Evolutionary conservation across 2,797 vertebrate species (phyloP), one percentile per base, ranked within the genome.

Genomic region (Coregonus suidteri): DNA sequence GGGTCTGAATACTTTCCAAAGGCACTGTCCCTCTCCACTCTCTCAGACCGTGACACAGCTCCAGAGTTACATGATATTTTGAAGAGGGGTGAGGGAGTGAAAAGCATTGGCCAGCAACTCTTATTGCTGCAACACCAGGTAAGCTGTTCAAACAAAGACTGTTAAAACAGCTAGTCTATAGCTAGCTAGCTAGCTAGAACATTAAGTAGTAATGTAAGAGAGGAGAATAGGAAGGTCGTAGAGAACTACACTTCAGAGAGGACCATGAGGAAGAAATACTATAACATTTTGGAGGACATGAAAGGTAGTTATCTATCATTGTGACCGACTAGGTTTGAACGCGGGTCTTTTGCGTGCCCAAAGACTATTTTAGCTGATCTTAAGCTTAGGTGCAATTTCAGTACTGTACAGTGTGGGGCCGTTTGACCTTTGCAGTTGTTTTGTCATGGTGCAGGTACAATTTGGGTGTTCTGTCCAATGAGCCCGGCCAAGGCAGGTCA

Each of bases 281-380:
- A 93, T 82, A 95, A 95, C 62, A 93, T 93, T 88, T 92, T 94
- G 84, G 93, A 95, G 79, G 87, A 94, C 75, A 93, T 95, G 93
- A 95, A 94, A 94, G 93, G 93, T 90, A 85, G 34, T 6, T 34
- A 35, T 51, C 53, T 1, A n/a, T 25, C 25, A 25, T 25, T 11
- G 73, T 73, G 0, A 77, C 3, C 11, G 20, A 64, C 25, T 25
- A 64, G 20, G 6, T 56, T 64, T 25, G 3, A 3, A 25, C 20
- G 20, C n/a, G 20, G n/a, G 20, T 64, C n/a, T 20, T 59, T 1
- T 47, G 11, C 41, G 7, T 64, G 59, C 59, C 59, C 25, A 20
- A 64, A 25, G 1, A 25, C 59, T 9, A 25, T 64, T 25, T 25
- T 13, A 64, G 9, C 20, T 30, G 20, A 47, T 9, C 41, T 47